These are phyloP conservation scores for Rhopalosiphum nymphaeae DNA, from an alignment of 2,888 invertebrate species.

Conservation along the genomic window DNA sequence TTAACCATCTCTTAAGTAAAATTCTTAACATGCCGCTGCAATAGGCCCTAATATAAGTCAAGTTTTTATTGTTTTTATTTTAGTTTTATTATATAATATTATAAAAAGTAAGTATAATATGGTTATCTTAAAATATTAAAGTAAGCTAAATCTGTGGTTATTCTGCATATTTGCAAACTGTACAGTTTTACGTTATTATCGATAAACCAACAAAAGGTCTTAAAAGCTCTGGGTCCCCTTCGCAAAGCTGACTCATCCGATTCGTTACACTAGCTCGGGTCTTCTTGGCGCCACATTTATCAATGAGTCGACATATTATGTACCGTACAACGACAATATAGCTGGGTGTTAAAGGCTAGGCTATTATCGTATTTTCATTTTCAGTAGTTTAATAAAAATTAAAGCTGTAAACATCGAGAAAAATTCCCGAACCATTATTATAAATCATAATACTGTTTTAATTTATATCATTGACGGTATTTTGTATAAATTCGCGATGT, in stretches of 20 bases:
- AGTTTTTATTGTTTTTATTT: not conserved
- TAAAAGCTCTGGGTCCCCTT: not conserved
- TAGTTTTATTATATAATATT: not conserved
- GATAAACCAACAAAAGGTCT: not conserved
- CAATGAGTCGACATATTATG: slow-evolving; percentile 6
- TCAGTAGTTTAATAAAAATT: not conserved
- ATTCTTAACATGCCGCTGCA: not conserved
- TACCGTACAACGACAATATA: not conserved
- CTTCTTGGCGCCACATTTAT: slow-evolving; percentile 53
- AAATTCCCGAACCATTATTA: not conserved
- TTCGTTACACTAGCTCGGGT: slow-evolving; percentile 24
- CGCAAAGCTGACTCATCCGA: slow-evolving; percentile 33
- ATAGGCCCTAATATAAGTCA: not conserved
- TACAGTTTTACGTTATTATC: not conserved
- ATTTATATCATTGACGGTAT: not conserved
- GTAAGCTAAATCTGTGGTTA: not conserved
- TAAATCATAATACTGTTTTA: not conserved
- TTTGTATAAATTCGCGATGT: not conserved
- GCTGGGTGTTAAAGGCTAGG: not conserved
- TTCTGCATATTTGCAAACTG: not conserved
- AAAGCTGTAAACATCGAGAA: not conserved
- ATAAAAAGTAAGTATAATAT: not conserved
- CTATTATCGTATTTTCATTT: not conserved
- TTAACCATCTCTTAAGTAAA: not conserved
- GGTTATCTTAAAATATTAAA: not conserved